These are phyloP conservation scores for Tachypleus tridentatus DNA, from an alignment of 1,140 invertebrate genomes.

Conservation along the genomic window DNA sequence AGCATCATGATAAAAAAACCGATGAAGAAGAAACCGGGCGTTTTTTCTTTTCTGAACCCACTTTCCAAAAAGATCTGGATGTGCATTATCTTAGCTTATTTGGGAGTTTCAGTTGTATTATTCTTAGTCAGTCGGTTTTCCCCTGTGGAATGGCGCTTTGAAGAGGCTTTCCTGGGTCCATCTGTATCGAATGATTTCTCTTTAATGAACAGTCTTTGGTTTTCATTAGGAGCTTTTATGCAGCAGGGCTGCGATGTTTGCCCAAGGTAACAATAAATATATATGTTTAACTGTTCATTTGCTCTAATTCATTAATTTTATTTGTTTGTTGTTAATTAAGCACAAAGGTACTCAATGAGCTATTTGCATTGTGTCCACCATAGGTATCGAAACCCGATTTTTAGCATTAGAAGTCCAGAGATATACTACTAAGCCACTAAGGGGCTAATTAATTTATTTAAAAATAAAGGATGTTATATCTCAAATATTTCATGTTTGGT, in stretches of 20 bases:
- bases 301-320: too few relatives aligned
- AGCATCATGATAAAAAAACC: slow-evolving; percentile 97
- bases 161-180: slow-evolving; percentile 25
- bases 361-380: too few relatives aligned
- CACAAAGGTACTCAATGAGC: too few relatives aligned
- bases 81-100: slow-evolving; percentile 90
- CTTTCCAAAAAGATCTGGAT: slow-evolving; percentile 96
- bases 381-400: too few relatives aligned
- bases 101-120: slow-evolving; percentile 89
- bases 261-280: slow-evolving; percentile 53
- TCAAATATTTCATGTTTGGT: too few relatives aligned
- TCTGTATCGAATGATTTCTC: slow-evolving; percentile 80
- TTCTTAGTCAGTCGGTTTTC: slow-evolving; percentile 92
- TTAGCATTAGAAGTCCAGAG: too few relatives aligned
- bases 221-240: slow-evolving; percentile 91
- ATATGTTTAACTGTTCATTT: too few relatives aligned
- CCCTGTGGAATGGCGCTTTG: slow-evolving; percentile 79
- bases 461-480: too few relatives aligned
- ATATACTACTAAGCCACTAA: too few relatives aligned
- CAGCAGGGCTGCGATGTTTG: slow-evolving; percentile 93
- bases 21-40: slow-evolving; percentile 71
- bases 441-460: too few relatives aligned
- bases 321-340: too few relatives aligned
- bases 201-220: slow-evolving; percentile 78
- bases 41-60: slow-evolving; percentile 95